Conservation (phyloP, 2,888 invertebrate genomes). For the Erebia epiphron region DNA sequence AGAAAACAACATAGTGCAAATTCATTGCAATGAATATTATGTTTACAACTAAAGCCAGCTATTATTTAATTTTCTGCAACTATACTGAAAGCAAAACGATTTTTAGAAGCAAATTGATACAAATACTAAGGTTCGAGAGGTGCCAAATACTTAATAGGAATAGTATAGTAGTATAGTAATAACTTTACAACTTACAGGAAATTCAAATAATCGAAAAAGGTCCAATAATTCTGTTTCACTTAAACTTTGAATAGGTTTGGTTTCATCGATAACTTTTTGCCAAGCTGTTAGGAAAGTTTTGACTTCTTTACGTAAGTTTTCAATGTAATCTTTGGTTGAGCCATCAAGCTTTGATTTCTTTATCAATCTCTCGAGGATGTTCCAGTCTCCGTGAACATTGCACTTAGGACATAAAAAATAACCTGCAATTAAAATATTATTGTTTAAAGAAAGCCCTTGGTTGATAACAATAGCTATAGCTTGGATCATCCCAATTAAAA, state of each 20-base stretch:
- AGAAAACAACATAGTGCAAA: too few species aligned
- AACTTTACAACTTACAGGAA: constrained; percentile 74
- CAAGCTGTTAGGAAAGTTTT: constrained; percentile 74
- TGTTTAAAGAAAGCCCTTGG: too few species aligned
- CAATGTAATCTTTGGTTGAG: constrained; percentile 62
- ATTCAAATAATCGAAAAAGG: constrained; percentile 80
- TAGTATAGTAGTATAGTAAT: background rate
- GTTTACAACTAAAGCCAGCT: too few species aligned
- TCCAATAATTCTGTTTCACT: constrained; percentile 66
- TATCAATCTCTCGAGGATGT: constrained; percentile 79
- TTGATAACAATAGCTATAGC: too few species aligned
- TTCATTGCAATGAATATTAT: too few species aligned
- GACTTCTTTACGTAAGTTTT: constrained; percentile 57
- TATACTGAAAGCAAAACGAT: too few species aligned
- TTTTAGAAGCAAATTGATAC: too few species aligned
- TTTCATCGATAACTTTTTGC: constrained; percentile 67
- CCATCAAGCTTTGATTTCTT: constrained; percentile 67
- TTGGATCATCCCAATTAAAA: too few species aligned
- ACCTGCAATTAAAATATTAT: constrained; percentile 73
- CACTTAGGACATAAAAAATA: constrained; percentile 88
- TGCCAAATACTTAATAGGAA: too few species aligned
- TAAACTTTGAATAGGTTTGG: constrained; percentile 69
- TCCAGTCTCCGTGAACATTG: constrained; percentile 86
- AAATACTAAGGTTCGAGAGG: too few species aligned
- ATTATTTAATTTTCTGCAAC: too few species aligned